Evolutionary conservation across 2,797 vertebrate species (phyloP), one percentile per base, ranked within the genome.

Genomic region (Gobionotothen gibberifrons): DNA sequence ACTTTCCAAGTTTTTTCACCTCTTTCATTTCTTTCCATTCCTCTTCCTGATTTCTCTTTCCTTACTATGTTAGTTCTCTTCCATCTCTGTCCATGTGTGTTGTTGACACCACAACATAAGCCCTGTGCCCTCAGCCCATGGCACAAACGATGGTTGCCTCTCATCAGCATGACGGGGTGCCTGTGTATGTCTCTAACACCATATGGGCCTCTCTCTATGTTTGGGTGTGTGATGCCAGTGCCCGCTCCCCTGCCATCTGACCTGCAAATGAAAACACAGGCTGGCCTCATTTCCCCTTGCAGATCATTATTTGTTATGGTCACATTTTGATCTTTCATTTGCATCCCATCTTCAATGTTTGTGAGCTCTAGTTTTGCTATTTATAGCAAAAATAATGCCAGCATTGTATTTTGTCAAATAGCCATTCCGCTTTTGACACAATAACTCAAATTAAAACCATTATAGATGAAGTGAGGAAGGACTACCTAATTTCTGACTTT

Each of bases 141-240:
- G 83, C 89, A 74, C 68, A 79, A 55, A 53, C 49, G 44, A 21
- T 67, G 56, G 52, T 54, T 60, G 36, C 52, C 51, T 82, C 65
- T 82, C 74, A 66, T 7, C 74, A 69, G 77, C 63, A 3, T 26
- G 60, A 79, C 78, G 43, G 74, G 62, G 72, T 48, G 81, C 73
- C 78, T 39, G 69, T 76, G 74, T 85, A 69, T 73, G 82, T 87
- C 75, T 79, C 69, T 81, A 70, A 78, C 83, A 85, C 90, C 93
- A 93, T 93, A 92, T 93, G 93, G 91, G 51, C 83, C 70, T 82
- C 88, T 76, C 65, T 84, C 75, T 86, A 43, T 88, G 83, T 87
- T 67, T 81, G 66, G 60, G 63, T 72, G 52, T 74, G 16, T 86
- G 82, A 87, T 5, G 83, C 68, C 79, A 61, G 53, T 68, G 69